Conservation (phyloP, 1,140 invertebrate species). For the Drosophila ironensis region DNA sequence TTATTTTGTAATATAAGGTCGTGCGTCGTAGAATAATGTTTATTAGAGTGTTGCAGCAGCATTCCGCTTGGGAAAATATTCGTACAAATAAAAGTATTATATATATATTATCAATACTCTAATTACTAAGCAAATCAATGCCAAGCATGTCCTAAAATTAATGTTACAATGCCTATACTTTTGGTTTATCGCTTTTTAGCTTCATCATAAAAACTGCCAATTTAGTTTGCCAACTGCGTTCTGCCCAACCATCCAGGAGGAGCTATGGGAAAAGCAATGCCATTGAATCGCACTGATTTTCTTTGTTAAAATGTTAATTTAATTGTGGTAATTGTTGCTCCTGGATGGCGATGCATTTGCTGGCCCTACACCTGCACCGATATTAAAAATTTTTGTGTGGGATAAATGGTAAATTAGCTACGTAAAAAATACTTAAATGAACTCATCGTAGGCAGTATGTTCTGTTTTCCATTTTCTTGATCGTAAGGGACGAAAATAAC, state of each 20-base stretch:
- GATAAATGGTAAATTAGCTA: conserved; percentile 21
- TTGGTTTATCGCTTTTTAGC: conserved; percentile 8
- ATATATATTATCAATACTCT: conserved; percentile 41
- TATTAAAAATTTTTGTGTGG: conserved; percentile 61
- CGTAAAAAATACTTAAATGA: conserved; percentile 16
- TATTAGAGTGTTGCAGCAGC: conserved; percentile 38
- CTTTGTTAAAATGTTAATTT: no score
- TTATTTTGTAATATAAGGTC: conserved; percentile 36
- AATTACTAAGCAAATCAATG: conserved; percentile 63
- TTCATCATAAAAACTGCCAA: conserved; percentile 39
- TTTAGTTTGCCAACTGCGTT: conserved; percentile 14
- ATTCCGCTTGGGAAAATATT: conserved; percentile 33
- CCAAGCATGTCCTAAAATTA: conserved; percentile 61
- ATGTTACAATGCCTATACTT: conserved; percentile 39
- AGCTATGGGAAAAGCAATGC: background rate
- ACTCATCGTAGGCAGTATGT: conserved; percentile 56
- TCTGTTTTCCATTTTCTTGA: background rate
- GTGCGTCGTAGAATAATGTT: conserved; percentile 50
- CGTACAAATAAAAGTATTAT: conserved; percentile 32
- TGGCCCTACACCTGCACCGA: conserved; percentile 72
- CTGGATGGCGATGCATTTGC: conserved; percentile 10
- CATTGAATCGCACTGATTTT: background rate
- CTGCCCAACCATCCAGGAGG: background rate
- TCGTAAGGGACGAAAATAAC: conserved; percentile 17
- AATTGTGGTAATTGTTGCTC: background rate